Conservation (phyloP, 2,888 invertebrate species). For the Alcis repandata region DNA sequence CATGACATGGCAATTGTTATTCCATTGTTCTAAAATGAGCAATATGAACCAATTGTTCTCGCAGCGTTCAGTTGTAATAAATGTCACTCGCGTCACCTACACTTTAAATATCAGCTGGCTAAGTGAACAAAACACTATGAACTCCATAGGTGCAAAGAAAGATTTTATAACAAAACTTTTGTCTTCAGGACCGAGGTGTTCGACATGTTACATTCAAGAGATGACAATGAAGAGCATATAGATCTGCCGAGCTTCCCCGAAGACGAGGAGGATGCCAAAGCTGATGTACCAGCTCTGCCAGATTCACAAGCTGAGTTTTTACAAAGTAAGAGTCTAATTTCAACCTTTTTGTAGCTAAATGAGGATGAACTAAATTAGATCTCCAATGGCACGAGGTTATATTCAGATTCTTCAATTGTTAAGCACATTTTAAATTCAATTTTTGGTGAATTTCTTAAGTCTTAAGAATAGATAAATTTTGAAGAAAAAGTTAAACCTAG, state of each 20-base stretch:
- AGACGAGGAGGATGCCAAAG: constrained; percentile 69
- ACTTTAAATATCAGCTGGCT: too few species aligned
- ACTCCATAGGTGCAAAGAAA: too few species aligned
- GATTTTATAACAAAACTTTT: not conserved
- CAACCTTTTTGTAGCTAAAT: not conserved
- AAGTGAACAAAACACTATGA: too few species aligned
- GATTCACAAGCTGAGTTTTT: constrained; percentile 77
- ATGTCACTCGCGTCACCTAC: not conserved
- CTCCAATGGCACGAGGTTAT: too few species aligned
- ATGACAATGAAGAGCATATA: constrained; percentile 72
- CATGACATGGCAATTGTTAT: too few species aligned
- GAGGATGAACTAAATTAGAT: not conserved
- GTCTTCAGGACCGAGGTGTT: constrained; percentile 76
- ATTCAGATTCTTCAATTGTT: too few species aligned
- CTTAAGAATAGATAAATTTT: too few species aligned
- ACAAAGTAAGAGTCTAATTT: constrained; percentile 64
- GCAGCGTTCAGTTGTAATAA: too few species aligned
- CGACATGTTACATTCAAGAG: constrained; percentile 82
- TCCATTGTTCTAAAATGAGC: too few species aligned
- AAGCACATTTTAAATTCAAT: too few species aligned
- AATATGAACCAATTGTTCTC: not conserved
- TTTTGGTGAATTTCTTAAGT: too few species aligned
- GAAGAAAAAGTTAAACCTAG: too few species aligned
- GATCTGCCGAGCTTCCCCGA: constrained; percentile 78
- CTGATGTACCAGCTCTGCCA: constrained; percentile 63